Evolutionary conservation across 2,113 vertebrate genomes (phyloP).

Genomic region (Vanacampus margaritifer): DNA sequence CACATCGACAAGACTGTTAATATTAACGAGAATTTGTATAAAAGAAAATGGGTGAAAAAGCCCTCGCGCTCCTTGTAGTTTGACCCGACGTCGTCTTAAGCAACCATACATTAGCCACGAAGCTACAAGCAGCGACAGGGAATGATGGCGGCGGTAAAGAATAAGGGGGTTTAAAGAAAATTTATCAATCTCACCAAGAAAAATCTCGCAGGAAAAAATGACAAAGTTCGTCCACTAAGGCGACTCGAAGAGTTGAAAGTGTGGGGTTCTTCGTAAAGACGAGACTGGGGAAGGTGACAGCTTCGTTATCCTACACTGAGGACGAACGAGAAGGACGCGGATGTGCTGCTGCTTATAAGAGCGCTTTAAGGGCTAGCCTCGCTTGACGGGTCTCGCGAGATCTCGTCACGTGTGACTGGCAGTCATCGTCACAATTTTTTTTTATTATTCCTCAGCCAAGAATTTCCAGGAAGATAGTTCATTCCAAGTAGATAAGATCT

Average conservation of each 20-base stretch:
- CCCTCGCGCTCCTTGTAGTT: neutral
- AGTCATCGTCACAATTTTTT: neutral
- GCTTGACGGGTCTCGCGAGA: slow-evolving; percentile 61
- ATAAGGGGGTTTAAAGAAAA: neutral
- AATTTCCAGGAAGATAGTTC: neutral
- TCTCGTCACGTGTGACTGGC: too few relatives aligned
- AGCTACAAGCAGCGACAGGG: neutral
- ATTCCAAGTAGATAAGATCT: neutral
- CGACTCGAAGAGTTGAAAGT: neutral
- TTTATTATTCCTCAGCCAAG: neutral
- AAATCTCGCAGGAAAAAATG: neutral
- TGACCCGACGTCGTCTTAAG: neutral
- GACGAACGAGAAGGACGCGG: slow-evolving; percentile 71
- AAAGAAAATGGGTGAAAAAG: neutral
- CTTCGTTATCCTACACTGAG: slow-evolving; percentile 77
- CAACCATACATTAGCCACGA: neutral
- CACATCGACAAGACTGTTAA: neutral
- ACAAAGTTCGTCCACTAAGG: neutral
- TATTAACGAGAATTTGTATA: neutral
- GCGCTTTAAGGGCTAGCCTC: neutral
- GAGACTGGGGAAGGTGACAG: accelerated
- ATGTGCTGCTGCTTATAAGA: slow-evolving; percentile 39
- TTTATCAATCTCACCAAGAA: slow-evolving; percentile 29
- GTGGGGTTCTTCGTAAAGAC: neutral
- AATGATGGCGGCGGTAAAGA: slow-evolving; percentile 7